Conservation (phyloP, 2,797 vertebrate genomes). For the Erpetoichthys calabaricus region DNA sequence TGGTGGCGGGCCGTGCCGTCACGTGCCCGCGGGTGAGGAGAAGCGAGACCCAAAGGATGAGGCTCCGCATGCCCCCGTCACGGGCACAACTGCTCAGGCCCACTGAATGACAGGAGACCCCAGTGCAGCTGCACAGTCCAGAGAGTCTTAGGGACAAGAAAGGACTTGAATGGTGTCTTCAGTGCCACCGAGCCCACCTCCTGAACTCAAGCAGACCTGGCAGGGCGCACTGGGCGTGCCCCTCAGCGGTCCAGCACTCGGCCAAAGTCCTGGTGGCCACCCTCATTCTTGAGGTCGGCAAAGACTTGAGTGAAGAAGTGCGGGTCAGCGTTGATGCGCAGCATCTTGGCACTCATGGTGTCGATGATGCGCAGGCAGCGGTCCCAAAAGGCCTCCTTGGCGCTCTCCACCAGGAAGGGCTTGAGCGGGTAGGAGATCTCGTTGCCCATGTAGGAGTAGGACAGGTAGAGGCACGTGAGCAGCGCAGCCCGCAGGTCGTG, state of each 20-base stretch:
- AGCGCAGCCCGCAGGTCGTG: conserved; percentile 59
- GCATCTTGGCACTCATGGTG: conserved; percentile 60
- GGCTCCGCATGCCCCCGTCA: no score
- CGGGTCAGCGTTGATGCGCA: conserved; percentile 65
- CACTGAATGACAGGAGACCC: no score
- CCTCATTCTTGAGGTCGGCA: conserved; percentile 62
- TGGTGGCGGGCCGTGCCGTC: no score
- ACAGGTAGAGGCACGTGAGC: conserved; percentile 57
- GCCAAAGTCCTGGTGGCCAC: conserved; percentile 50
- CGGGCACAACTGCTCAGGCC: no score
- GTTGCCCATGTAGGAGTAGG: conserved; percentile 53
- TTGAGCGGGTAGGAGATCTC: conserved; percentile 56
- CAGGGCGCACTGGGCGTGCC: neutral
- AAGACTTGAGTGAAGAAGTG: conserved; percentile 71
- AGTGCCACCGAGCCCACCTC: no score
- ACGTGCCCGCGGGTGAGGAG: no score
- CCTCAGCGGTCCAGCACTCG: conserved; percentile 57
- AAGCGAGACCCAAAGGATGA: no score
- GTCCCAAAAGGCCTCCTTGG: conserved; percentile 68
- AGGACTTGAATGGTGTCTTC: no score
- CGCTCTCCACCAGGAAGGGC: conserved; percentile 61
- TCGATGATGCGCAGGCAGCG: conserved; percentile 60
- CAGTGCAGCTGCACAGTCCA: no score
- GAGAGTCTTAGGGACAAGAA: no score
- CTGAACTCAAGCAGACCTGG: conserved; percentile 4